Percentiles rank a stretch among this genome's conserved stretches.
Conservation (phyloP, 2,113 vertebrate species). For the Sturnira hondurensis region DNA sequence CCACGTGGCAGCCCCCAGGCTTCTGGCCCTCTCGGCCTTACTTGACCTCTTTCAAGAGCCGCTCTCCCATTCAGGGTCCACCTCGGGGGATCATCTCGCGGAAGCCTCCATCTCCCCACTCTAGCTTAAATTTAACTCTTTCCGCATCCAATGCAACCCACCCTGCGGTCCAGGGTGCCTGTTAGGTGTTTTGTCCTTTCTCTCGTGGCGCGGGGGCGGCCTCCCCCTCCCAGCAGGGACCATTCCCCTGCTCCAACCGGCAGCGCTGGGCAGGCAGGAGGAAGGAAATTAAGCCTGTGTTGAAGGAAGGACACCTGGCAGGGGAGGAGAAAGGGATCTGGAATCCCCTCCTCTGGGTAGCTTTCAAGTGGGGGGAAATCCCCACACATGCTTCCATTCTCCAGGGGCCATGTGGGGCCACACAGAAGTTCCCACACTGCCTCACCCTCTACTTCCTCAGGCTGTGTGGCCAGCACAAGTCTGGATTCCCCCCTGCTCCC, state of each 20-base stretch:
- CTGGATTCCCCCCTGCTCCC: not conserved
- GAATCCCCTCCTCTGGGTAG: slow-evolving; percentile 58
- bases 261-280: not conserved
- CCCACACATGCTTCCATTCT: slow-evolving; percentile 19
- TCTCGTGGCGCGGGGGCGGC: not conserved
- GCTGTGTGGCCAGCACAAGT: not conserved
- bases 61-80: not conserved
- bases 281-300: slow-evolving; percentile 63
- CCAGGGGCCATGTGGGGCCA: not conserved
- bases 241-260: not conserved
- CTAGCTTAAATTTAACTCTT: not conserved
- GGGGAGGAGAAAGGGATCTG: slow-evolving; percentile 35
- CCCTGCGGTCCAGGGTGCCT: not conserved
- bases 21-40: not conserved
- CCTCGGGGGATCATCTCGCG: not conserved
- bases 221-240: not conserved
- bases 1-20: not conserved
- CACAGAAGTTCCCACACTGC: not conserved
- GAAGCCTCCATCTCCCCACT: not conserved
- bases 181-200: not conserved
- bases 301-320: slow-evolving; percentile 71
- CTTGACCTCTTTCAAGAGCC: not conserved
- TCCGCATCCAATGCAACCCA: not conserved
- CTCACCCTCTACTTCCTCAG: not conserved
- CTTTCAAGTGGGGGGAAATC: slow-evolving; percentile 58